Evolutionary conservation across 2,888 invertebrate genomes (phyloP).

Genomic region (Girardia tigrina): DNA sequence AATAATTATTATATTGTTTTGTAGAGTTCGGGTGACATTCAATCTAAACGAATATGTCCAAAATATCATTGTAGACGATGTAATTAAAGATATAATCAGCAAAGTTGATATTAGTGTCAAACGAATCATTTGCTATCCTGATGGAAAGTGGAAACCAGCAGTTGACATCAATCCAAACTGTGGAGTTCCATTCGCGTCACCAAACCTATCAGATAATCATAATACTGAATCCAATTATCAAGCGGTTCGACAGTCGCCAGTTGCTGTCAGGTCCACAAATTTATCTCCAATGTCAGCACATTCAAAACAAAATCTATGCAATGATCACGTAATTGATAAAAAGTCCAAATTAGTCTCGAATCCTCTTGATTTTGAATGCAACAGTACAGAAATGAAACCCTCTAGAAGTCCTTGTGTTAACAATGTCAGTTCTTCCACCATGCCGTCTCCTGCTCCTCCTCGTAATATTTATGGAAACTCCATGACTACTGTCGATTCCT

Average conservation of each 20-base stretch:
- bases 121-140: slow-evolving; percentile 13
- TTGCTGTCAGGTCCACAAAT: not conserved
- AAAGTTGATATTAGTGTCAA: slow-evolving; percentile 19
- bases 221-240: not conserved
- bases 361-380: not conserved
- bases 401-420: not conserved
- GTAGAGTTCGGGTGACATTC: too few relatives aligned
- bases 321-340: not conserved
- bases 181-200: not conserved
- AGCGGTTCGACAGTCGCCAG: not conserved
- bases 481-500: not conserved
- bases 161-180: not conserved
- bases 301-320: not conserved
- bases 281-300: not conserved
- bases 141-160: slow-evolving; percentile 16
- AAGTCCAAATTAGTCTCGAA: not conserved
- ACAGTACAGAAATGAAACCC: not conserved
- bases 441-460: not conserved
- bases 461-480: not conserved
- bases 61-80: slow-evolving; percentile 20
- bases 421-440: not conserved
- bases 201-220: not conserved
- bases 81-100: not conserved
- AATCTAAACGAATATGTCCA: too few relatives aligned
- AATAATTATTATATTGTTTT: not conserved